Base-by-base conservation (phyloP, 2,797 vertebrate species). In the Enteromius radiatus region DNA sequence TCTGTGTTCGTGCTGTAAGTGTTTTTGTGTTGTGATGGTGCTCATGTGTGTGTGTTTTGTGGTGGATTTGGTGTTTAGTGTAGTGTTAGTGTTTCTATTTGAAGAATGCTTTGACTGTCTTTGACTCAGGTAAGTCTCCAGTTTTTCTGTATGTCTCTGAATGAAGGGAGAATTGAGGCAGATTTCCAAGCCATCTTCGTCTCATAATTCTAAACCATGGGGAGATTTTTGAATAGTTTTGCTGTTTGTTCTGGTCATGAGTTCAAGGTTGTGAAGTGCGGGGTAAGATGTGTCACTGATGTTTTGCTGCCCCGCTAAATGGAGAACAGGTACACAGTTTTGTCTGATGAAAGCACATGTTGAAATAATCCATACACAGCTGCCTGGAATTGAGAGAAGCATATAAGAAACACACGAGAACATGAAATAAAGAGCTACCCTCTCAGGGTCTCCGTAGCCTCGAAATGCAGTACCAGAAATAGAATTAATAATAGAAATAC, bases 1-100 rank as follows among this genome's bases (percentile, higher is more conserved):
- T 67, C 65, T 81, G 73, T 85, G 65, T 70, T 74, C 36, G 41
- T 31, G 75, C 23, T 75, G 23, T 81, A 11, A 61, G 19, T 84
- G 54, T 84, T 49, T 56, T 28, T 49, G 45, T 84, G 69, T 75
- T 28, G 69, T 74, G 28, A 23, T 41, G 2, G 78, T 75, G 54
- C 26, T 71, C 63, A 65, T 85, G 52, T 75, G 4, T 70, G 70
- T 68, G 77, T 75, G 71, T 21, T 70, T 70, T 83, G 73, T 67
- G 67, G 80, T 81, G 54, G 73, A 68, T 61, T 52, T 76, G 49
- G 26, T 80, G 45, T 83, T 76, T 56, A 47, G 65, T 78, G 81
- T 76, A 82, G 52, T 78, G 38, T 70, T 76, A 76, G 64, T 80
- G 83, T 47, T 43, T 84, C n/a, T 78, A 26, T 81, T 38, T 56